Conservation (phyloP, 2,113 vertebrate genomes). For the Myiozetetes cayanensis region DNA sequence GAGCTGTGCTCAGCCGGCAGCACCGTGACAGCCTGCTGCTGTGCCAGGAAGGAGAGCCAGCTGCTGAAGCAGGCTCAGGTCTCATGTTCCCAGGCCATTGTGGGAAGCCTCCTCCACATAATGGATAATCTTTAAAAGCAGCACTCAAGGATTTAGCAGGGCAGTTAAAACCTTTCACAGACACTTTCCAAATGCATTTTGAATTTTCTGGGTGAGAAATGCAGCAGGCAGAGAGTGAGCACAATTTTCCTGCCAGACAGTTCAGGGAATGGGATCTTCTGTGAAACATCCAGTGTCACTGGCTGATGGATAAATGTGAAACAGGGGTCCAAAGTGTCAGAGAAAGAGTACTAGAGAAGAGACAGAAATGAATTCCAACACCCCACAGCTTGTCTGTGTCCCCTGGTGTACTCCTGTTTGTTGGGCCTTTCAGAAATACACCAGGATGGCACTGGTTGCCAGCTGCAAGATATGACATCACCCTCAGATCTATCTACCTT, state of each 20-base stretch:
- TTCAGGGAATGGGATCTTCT: not conserved
- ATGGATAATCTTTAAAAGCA: constrained; percentile 37
- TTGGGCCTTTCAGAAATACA: not conserved
- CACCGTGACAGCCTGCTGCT: not conserved
- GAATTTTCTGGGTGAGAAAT: constrained; percentile 49
- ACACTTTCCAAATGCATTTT: constrained; percentile 45
- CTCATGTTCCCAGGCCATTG: constrained; percentile 35
- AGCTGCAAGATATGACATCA: not conserved
- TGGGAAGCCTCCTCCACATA: constrained; percentile 32
- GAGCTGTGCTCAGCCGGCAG: not conserved
- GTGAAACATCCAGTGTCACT: not conserved
- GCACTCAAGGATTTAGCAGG: constrained; percentile 31
- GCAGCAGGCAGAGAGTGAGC: not conserved
- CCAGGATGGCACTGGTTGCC: not conserved
- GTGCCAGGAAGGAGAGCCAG: constrained; percentile 60
- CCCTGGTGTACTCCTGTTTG: not conserved
- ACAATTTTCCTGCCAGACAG: not conserved
- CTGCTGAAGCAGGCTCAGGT: constrained; percentile 23
- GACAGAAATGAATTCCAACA: not conserved
- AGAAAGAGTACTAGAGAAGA: not conserved
- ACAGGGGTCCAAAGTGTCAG: not conserved
- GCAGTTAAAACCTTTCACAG: constrained; percentile 30
- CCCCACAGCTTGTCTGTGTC: not conserved
- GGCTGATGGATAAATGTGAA: not conserved
- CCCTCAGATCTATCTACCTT: not conserved